These are phyloP conservation scores for Caenorhabditis tropicalis DNA, from an alignment of 1,140 invertebrate genomes.

Conservation along the genomic window DNA sequence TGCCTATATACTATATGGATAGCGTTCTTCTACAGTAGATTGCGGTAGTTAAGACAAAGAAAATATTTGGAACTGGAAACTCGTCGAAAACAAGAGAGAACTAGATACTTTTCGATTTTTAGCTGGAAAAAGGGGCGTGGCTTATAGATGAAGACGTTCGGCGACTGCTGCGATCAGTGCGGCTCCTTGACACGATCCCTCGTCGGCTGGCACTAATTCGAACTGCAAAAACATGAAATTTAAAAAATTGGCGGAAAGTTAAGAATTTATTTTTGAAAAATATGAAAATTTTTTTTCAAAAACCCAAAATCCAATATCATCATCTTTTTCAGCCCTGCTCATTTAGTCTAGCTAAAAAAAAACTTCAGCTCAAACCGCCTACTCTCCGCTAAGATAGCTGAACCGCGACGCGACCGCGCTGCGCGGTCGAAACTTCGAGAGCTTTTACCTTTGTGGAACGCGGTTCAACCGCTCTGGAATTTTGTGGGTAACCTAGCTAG, in stretches of 20 bases:
- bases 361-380: too few relatives aligned
- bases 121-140: background rate
- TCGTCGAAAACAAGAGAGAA: background rate
- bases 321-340: too few relatives aligned
- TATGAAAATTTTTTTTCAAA: background rate
- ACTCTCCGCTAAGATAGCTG: too few relatives aligned
- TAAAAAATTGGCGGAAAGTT: background rate
- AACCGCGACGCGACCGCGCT: too few relatives aligned
- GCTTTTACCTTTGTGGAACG: too few relatives aligned
- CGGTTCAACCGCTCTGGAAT: too few relatives aligned
- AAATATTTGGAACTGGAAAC: background rate
- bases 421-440: too few relatives aligned
- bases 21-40: too few relatives aligned
- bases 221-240: conserved; percentile 59
- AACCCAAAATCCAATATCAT: background rate
- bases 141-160: conserved; percentile 66
- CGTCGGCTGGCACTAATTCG: conserved; percentile 70
- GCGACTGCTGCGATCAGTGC: conserved; percentile 69
- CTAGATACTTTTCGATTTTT: background rate
- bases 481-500: too few relatives aligned
- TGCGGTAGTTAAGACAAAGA: too few relatives aligned
- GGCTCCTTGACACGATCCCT: conserved; percentile 68
- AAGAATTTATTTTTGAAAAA: background rate
- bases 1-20: too few relatives aligned
- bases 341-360: too few relatives aligned